These are phyloP conservation scores for Scaptomyza tumidula DNA, from an alignment of 2,888 invertebrate species.

Conservation along the genomic window DNA sequence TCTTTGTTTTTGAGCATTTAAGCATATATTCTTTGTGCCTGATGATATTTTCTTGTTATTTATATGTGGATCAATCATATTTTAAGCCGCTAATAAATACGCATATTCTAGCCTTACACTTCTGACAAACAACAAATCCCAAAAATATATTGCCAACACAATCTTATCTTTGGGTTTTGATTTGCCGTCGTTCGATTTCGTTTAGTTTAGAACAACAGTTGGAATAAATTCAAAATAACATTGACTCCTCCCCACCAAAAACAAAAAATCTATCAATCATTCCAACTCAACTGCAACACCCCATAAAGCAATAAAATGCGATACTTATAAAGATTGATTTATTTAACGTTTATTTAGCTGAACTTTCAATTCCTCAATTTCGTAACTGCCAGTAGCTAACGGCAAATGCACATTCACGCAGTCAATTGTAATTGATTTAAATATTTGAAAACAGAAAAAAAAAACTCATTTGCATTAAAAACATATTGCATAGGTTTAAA, in stretches of 20 bases:
- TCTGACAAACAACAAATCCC: constrained; percentile 1
- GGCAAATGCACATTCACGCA: constrained; percentile 4
- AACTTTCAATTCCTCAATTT: not conserved
- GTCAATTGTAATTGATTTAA: constrained; percentile 17
- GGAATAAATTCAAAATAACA: constrained; percentile 53
- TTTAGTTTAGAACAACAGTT: constrained; percentile 6
- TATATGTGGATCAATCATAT: constrained; percentile 35
- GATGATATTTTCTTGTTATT: not conserved
- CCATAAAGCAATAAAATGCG: constrained; percentile 44
- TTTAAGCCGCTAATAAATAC: constrained; percentile 34
- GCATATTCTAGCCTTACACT: constrained; percentile 16
- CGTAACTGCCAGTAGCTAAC: constrained; percentile 3
- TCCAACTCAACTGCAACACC: constrained; percentile 30
- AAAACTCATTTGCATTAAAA: no score
- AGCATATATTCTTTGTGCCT: constrained; percentile 30
- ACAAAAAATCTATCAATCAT: constrained; percentile 62
- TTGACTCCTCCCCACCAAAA: constrained; percentile 17
- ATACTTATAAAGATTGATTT: constrained; percentile 55
- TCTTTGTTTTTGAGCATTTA: not conserved
- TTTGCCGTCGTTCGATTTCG: constrained; percentile 3
- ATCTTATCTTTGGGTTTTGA: constrained; percentile 46
- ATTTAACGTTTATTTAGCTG: not conserved
- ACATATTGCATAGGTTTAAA: not conserved
- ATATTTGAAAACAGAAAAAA: constrained; percentile 8
- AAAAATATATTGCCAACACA: constrained; percentile 18